phyloP scores from a whole-genome alignment of 2,888 invertebrate genomes.

The Diaphora mendica region DNA sequence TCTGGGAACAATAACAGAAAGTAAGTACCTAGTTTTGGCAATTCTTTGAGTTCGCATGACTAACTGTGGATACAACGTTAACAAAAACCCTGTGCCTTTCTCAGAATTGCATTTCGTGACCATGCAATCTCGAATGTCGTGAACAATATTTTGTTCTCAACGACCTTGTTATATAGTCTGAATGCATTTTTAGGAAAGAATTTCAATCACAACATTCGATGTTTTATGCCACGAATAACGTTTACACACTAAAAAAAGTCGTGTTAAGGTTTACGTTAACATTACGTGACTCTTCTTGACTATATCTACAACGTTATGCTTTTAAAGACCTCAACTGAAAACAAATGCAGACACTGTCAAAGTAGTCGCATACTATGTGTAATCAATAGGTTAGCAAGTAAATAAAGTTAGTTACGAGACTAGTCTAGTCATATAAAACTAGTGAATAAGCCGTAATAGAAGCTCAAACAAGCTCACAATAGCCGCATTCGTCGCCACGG shows the following conservation, averaged over 20 bases:
- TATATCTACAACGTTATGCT: background rate
- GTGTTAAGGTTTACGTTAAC: slow-evolving; percentile 19
- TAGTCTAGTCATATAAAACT: slow-evolving; percentile 34
- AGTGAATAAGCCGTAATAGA: slow-evolving; percentile 53
- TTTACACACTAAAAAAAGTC: slow-evolving; percentile 2
- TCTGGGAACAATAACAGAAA: slow-evolving; percentile 61
- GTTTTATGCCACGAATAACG: slow-evolving; percentile 13
- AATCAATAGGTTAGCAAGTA: slow-evolving; percentile 22
- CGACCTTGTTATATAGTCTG: slow-evolving; percentile 28
- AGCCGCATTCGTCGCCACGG: slow-evolving; percentile 66
- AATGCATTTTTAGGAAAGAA: slow-evolving; percentile 29
- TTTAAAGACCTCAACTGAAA: background rate
- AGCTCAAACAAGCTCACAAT: slow-evolving; percentile 63
- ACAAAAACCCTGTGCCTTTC: slow-evolving; percentile 42
- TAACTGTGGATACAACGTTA: slow-evolving; percentile 33
- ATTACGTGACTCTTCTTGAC: background rate
- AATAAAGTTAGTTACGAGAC: slow-evolving; percentile 15
- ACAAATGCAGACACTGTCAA: background rate
- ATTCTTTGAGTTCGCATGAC: slow-evolving; percentile 44
- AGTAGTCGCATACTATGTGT: background rate
- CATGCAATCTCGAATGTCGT: slow-evolving; percentile 39
- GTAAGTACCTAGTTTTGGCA: slow-evolving; percentile 52
- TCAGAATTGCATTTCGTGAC: slow-evolving; percentile 45
- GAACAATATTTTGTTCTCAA: slow-evolving; percentile 29
- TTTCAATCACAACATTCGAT: slow-evolving; percentile 28